phyloP scores from a whole-genome alignment of 2,797 vertebrate genomes.

The Phrynocephalus forsythii region DNA sequence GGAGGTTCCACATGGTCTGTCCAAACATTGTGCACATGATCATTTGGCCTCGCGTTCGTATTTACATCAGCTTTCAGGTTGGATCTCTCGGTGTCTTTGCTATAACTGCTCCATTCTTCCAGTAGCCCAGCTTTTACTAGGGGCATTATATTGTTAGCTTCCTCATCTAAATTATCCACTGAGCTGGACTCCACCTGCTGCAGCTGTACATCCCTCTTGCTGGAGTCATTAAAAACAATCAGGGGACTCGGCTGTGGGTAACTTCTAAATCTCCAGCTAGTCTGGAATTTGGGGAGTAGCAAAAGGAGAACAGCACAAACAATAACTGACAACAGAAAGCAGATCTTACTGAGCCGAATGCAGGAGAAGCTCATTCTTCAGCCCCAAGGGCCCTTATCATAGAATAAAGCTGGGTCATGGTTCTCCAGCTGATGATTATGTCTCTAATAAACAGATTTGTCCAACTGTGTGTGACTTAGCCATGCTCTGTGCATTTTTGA shows the following conservation, averaged over 20 bases:
- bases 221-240: slow-evolving; percentile 25
- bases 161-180: slow-evolving; percentile 24
- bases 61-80: slow-evolving; percentile 17
- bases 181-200: slow-evolving; percentile 30
- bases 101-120: slow-evolving; percentile 31
- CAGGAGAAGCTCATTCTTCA: slow-evolving; percentile 85
- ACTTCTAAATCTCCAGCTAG: slow-evolving; percentile 65
- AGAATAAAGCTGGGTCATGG: slow-evolving; percentile 12
- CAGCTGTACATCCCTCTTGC: background rate
- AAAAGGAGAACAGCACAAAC: slow-evolving; percentile 86
- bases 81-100: slow-evolving; percentile 9
- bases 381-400: slow-evolving; percentile 77
- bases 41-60: background rate
- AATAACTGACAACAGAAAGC: slow-evolving; percentile 86
- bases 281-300: slow-evolving; percentile 81
- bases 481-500: background rate
- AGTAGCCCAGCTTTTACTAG: slow-evolving; percentile 16
- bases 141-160: slow-evolving; percentile 11
- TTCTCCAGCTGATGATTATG: background rate
- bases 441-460: background rate
- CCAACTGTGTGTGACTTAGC: background rate
- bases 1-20: background rate
- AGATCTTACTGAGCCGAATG: slow-evolving; percentile 82
- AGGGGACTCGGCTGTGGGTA: slow-evolving; percentile 76
- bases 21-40: slow-evolving; percentile 15